These are phyloP conservation scores for Drosophila sechellia DNA, from an alignment of 1,140 invertebrate genomes.

Conservation along the genomic window DNA sequence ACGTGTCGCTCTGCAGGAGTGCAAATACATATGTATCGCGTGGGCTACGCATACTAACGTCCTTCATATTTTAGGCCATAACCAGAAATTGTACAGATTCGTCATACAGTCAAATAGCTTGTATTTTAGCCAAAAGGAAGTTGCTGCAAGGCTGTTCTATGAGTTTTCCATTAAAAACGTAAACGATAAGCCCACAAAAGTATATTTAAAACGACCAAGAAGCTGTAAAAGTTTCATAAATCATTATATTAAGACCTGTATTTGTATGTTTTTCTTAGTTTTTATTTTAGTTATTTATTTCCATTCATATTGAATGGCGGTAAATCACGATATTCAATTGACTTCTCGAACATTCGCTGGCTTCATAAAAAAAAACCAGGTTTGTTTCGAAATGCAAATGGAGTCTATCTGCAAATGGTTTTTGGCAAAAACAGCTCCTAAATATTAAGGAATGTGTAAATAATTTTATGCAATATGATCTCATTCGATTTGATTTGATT, in stretches of 20 bases:
- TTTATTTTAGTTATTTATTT: too few relatives aligned
- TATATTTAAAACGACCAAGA: too few relatives aligned
- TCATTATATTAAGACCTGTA: too few relatives aligned
- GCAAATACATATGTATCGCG: neutral
- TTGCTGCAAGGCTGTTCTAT: neutral
- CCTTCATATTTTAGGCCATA: neutral
- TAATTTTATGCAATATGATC: neutral
- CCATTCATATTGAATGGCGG: too few relatives aligned
- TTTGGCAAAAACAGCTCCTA: neutral
- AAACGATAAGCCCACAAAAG: too few relatives aligned
- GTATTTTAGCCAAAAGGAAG: neutral
- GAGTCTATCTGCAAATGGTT: neutral
- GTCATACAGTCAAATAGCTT: neutral
- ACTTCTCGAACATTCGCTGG: neutral
- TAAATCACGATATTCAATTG: too few relatives aligned
- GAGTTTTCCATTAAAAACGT: neutral
- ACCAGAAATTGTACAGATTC: neutral
- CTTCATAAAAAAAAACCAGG: neutral
- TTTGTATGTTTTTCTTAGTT: too few relatives aligned
- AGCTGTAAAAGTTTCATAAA: too few relatives aligned
- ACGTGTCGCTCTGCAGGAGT: constrained; percentile 1
- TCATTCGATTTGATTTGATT: neutral
- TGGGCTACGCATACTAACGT: neutral
- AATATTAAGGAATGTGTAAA: neutral
- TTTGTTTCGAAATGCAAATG: neutral